A percentile compares a stretch with the other conserved stretches of the same genome.
Evolutionary conservation across 2,888 invertebrate species (phyloP).

Genomic region (Platycheirus rosarum): DNA sequence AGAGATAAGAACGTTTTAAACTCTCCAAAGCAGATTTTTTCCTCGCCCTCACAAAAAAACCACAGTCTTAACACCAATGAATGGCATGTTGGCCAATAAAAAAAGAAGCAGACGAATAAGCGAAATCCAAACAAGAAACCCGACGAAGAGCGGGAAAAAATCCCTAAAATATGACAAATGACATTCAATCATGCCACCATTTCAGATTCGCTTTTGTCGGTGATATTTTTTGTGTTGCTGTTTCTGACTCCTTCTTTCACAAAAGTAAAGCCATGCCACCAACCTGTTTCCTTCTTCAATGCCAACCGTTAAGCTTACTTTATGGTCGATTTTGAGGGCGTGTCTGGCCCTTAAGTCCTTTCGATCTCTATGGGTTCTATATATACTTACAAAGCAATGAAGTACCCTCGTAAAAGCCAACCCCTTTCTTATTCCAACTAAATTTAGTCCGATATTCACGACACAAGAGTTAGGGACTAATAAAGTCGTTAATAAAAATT

Average conservation of each 20-base stretch:
- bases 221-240: not conserved
- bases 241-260: not conserved
- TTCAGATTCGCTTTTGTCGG: conserved; percentile 41
- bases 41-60: conserved; percentile 22
- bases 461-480: conserved; percentile 32
- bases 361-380: conserved; percentile 12
- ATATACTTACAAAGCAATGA: conserved; percentile 9
- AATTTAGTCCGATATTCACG: conserved; percentile 6
- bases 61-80: conserved; percentile 51
- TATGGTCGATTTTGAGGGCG: conserved; percentile 43
- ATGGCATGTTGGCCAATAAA: conserved; percentile 24
- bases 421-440: not conserved
- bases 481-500: conserved; percentile 71
- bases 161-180: conserved; percentile 80
- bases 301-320: conserved; percentile 43
- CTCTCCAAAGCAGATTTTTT: no score
- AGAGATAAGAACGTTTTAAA: conserved; percentile 64
- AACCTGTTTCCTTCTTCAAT: not conserved
- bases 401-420: conserved; percentile 13
- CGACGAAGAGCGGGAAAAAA: conserved; percentile 19
- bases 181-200: conserved; percentile 81
- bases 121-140: conserved; percentile 18
- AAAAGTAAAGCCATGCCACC: conserved; percentile 1
- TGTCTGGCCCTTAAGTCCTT: conserved; percentile 43
- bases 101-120: conserved; percentile 26